Evolutionary conservation across 2,113 vertebrate genomes (phyloP).

Genomic region (Australoheros scitulus): DNA sequence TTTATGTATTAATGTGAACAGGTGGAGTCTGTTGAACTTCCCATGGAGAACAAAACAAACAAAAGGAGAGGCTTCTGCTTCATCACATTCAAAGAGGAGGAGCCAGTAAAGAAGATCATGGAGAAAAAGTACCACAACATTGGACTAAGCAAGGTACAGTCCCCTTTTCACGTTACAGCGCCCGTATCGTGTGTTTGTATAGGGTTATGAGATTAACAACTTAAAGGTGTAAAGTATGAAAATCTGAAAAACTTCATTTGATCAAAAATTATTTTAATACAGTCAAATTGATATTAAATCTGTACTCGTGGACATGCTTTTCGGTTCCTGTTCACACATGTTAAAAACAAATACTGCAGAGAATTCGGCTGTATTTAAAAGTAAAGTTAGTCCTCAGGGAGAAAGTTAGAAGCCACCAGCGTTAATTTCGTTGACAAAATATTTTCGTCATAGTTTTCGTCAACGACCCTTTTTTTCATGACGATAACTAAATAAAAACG

Average conservation of each 20-base stretch:
- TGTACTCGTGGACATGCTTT: no score
- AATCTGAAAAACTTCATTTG: no score
- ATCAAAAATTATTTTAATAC: no score
- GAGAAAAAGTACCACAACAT: conserved; percentile 99
- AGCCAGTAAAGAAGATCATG: conserved; percentile 97
- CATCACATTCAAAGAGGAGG: conserved; percentile 97
- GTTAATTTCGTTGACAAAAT: no score
- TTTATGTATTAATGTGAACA: conserved; percentile 51
- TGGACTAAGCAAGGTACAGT: conserved; percentile 94
- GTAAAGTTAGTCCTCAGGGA: neutral
- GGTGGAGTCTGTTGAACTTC: conserved; percentile 97
- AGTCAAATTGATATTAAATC: no score
- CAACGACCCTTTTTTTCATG: no score
- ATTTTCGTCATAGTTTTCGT: no score
- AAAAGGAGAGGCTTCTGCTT: conserved; percentile 99
- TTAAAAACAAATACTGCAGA: neutral
- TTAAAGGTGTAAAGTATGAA: no score
- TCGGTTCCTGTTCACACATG: no score
- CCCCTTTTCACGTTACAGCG: neutral
- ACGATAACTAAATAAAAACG: no score
- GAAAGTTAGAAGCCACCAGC: neutral
- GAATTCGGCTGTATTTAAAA: neutral
- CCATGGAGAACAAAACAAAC: conserved; percentile 99
- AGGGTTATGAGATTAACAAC: no score
- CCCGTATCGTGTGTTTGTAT: neutral